A percentile compares a stretch with the other conserved stretches of the same genome.
phyloP scores from a whole-genome alignment of 2,888 invertebrate species.

The Dromius quadrimaculatus region DNA sequence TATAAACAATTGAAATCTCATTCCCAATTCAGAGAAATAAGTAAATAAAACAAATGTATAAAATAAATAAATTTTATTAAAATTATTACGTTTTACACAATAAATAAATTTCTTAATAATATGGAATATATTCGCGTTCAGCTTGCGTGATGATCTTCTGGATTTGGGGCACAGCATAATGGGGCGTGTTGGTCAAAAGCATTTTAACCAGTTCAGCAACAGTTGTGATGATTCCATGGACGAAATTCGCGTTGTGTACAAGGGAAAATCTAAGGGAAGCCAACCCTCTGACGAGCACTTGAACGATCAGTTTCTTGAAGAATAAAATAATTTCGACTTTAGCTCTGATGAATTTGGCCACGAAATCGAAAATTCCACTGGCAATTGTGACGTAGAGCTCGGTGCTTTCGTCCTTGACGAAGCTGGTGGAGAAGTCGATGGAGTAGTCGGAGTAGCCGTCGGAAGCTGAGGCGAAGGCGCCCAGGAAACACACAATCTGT shows the following conservation, averaged over 20 bases:
- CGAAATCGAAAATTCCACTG: not conserved
- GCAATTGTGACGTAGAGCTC: not conserved
- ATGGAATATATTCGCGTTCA: too few relatives aligned
- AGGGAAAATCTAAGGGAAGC: not conserved
- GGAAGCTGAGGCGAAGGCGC: not conserved
- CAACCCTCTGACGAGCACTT: not conserved
- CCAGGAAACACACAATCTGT: not conserved
- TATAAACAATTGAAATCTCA: not conserved
- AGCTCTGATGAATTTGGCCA: constrained; percentile 4
- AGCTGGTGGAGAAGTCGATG: too few relatives aligned
- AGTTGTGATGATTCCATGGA: not conserved
- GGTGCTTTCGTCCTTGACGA: too few relatives aligned
- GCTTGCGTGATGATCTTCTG: not conserved
- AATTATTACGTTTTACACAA: too few relatives aligned
- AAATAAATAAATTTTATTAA: not conserved
- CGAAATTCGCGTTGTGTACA: constrained; percentile 2
- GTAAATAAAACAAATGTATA: too few relatives aligned
- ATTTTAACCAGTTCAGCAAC: constrained; percentile 5
- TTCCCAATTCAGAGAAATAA: too few relatives aligned
- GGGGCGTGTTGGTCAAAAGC: not conserved
- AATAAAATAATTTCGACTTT: constrained; percentile 27
- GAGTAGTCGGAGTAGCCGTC: too few relatives aligned
- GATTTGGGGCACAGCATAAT: constrained; percentile 1
- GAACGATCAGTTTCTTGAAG: constrained; percentile 2
- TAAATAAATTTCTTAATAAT: too few relatives aligned